phyloP scores from a whole-genome alignment of 2,113 vertebrate species.

The Pseudolaguvia tuberculata region DNA sequence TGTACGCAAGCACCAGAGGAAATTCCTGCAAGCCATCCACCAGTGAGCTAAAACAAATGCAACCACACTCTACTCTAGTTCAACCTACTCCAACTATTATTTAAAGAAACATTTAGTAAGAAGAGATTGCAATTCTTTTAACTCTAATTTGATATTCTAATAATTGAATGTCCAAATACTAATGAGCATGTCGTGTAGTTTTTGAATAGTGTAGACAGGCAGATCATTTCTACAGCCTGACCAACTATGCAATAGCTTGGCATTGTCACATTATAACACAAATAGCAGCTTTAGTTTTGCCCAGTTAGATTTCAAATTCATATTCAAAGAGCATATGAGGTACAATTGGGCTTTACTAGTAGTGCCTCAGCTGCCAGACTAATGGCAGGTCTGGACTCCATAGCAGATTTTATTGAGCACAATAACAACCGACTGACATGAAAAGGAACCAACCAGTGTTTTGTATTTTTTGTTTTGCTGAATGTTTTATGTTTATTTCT shows the following conservation, averaged over 20 bases:
- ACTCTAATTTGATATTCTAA: background rate
- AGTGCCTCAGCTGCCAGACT: background rate
- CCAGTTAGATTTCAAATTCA: conserved; percentile 9
- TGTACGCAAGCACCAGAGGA: conserved; percentile 95
- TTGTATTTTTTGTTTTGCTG: too few relatives aligned
- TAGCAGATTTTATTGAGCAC: too few relatives aligned
- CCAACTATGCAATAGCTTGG: background rate
- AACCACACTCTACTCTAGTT: background rate
- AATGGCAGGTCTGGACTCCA: too few relatives aligned
- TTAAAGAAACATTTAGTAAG: background rate
- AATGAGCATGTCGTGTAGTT: background rate
- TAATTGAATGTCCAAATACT: background rate
- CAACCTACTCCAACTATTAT: background rate
- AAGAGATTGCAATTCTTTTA: background rate
- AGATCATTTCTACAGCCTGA: background rate
- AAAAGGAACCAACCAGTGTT: too few relatives aligned
- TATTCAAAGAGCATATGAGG: conserved; percentile 9
- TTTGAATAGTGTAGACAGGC: background rate
- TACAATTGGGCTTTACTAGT: background rate
- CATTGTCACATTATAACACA: background rate
- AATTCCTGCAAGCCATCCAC: conserved; percentile 97
- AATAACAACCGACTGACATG: too few relatives aligned
- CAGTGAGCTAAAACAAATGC: conserved; percentile 75
- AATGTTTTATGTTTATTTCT: too few relatives aligned
- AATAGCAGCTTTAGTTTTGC: conserved; percentile 12